Conservation (phyloP, 2,113 vertebrate species). For the Thalassarche chlororhynchos region DNA sequence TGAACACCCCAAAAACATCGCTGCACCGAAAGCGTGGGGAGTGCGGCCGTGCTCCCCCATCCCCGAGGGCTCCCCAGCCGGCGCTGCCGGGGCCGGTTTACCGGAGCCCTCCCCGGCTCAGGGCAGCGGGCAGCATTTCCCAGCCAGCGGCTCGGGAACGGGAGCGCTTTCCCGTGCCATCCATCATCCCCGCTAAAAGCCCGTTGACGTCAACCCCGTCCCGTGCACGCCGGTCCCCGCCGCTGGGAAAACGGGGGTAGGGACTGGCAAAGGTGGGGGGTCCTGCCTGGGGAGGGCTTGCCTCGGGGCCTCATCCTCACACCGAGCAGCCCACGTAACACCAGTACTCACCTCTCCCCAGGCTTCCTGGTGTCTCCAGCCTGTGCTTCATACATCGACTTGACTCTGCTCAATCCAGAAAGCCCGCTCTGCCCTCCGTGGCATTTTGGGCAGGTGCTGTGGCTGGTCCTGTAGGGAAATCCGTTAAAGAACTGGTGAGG, state of each 20-base stretch:
- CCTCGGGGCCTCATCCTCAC: accelerated
- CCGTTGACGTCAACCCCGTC: conserved; percentile 33
- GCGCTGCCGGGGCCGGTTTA: not conserved
- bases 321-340: not conserved
- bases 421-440: not conserved
- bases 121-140: not conserved
- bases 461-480: not conserved
- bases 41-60: not conserved
- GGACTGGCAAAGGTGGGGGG: not conserved
- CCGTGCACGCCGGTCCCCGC: not conserved
- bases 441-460: not conserved
- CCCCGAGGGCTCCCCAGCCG: not conserved
- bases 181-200: conserved; percentile 41
- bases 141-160: not conserved
- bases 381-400: accelerated
- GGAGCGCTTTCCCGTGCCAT: conserved; percentile 24
- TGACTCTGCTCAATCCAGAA: accelerated
- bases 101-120: not conserved
- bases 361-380: not conserved
- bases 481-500: not conserved
- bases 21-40: not conserved
- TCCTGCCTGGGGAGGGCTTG: not conserved
- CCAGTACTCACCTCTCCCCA: not conserved
- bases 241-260: not conserved
- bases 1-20: not conserved